Evolutionary conservation across 2,888 invertebrate species (phyloP).

Genomic region (Sesia bembeciformis): DNA sequence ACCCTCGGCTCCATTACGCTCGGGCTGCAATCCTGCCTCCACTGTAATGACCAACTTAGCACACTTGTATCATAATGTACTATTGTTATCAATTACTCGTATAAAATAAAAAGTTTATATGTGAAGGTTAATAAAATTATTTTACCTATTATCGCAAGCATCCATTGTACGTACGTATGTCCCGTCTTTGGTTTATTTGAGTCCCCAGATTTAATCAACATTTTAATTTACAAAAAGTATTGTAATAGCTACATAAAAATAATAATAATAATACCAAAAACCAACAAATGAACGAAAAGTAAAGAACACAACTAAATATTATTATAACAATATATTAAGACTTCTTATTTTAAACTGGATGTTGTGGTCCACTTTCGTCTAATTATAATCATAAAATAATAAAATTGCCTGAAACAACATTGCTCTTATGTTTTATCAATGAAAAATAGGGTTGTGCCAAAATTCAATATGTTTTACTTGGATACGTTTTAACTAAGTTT

Average conservation of each 20-base stretch:
- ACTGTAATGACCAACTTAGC: no score
- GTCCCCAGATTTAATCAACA: not conserved
- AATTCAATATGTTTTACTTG: not conserved
- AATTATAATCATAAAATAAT: not conserved
- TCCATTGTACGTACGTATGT: conserved; percentile 21
- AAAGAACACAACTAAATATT: not conserved
- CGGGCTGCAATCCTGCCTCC: no score
- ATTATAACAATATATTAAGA: not conserved
- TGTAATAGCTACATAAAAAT: not conserved
- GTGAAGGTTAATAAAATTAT: no score
- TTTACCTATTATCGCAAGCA: conserved; percentile 16
- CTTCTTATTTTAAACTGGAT: not conserved
- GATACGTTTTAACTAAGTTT: no score
- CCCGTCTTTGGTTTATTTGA: conserved; percentile 5
- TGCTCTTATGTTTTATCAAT: not conserved
- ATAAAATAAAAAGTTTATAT: no score
- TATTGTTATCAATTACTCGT: no score
- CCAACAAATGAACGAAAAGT: no score
- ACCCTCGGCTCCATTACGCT: no score
- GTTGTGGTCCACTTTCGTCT: not conserved
- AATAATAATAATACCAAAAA: not conserved
- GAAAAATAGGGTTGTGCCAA: not conserved
- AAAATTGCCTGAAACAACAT: not conserved
- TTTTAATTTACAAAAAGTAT: not conserved
- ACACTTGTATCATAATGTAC: no score